Base-by-base conservation (phyloP, 2,797 vertebrate species). In the Crocidura indochinensis region DNA sequence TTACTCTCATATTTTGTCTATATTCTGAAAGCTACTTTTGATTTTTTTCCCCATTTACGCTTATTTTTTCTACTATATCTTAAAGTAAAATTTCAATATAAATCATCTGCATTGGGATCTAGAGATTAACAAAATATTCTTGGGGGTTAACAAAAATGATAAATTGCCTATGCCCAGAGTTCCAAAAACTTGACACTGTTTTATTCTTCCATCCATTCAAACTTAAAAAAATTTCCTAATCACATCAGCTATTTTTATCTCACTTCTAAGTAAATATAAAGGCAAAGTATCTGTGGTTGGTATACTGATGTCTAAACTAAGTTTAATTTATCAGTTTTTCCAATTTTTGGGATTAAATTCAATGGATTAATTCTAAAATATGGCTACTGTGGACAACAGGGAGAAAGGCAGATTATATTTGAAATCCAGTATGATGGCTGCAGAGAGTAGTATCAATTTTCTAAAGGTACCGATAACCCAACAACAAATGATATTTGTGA, bases 141-240 rank as follows among this genome's bases (percentile, higher is more conserved):
- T 76, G 38, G 27, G 4, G 14, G 12, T 78, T 11, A 56, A 89
- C 2, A 72, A 49, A 86, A 87, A 86, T 75, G 26, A 90, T 74
- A 10, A 26, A 78, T 15, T 85, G 51, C 51, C 51, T 4, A 51
- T 82, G 85, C 72, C 27, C 44, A 46, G 27, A 81, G 49, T 88
- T 85, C n/a, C 26, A 38, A 84, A 95, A 76, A 29, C 9, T 3
- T 81, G 79, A 12, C 49, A 76, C 29, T 82, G 60, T 78, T 95
- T 85, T 86, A 77, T 60, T 53, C 62, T 56, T 90, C 51, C 72
- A 38, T 81, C 72, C 64, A 85, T 91, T 73, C 8, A 3, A 90
- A 88, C 31, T 75, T 85, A 71, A 90, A 86, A 90, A 86, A 51
- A 67, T 84, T 91, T 53, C 87, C 53, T 87, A 91, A 75, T 79